Evolutionary conservation across 2,888 invertebrate genomes (phyloP), one percentile per base, ranked within the genome.

Genomic region (Amphipyra berbera): DNA sequence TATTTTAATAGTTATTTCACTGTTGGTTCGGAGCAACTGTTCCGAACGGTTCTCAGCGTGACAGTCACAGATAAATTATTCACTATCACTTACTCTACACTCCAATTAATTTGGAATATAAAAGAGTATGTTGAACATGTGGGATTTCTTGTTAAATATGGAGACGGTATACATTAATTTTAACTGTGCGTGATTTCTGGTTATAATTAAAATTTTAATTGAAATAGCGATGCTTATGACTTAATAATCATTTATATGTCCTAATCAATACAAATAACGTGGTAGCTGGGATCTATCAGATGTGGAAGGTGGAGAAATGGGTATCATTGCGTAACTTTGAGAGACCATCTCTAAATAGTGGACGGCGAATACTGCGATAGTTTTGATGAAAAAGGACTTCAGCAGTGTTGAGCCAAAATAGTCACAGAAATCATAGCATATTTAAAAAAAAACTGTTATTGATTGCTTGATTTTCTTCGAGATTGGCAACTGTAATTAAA

Each of bases 1-100:
- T 57, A 70, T 72, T 76, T 77, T 58, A 78, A 68, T 79, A n/a
- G n/a, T n/a, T n/a, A 77, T 63, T 72, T 76, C 72, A 68, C 61
- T 61, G 68, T 37, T 41, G 52, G 30, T 60, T 48, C 14, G 42
- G 7, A 33, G 57, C 30, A 35, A 53, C 66, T 21, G 64, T 42
- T 52, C 61, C 45, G 45, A 50, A 45, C 49, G 54, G 61, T 48
- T 60, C 68, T 50, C 59, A 56, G 13, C 45, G 59, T 35, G 50
- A 61, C 47, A 64, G 68, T 69, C 74, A 62, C 62, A 50, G 44
- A 72, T 77, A 74, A 69, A 68, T 74, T 64, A 74, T 76, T 76
- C 55, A 66, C 67, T 10, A 66, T 58, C 50, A 66, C 52, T 60
- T 59, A 58, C 45, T 42, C 13, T 21, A 45, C 54, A 55, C 63